Evolutionary conservation across 35 echinoderm and acorn worm genomes (phyloP), one percentile per base, ranked within the genome.

Genomic region (Eucidaris tribuloides): DNA sequence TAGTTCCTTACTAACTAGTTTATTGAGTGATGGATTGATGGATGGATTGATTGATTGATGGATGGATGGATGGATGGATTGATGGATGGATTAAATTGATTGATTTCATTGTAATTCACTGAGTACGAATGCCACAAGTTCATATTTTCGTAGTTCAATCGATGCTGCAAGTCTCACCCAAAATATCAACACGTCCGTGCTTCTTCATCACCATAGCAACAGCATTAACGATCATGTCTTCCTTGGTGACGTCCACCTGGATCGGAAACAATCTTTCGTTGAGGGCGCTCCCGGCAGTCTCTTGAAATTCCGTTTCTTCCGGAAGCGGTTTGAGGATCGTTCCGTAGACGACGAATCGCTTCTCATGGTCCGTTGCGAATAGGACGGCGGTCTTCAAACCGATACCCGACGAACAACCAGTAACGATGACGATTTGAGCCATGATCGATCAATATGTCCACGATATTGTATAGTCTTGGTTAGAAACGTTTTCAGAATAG

Each of bases 171-270:
- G 9, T 35, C 68, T 27, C 44, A 74, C 68, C 44, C 25, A 74
- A 24, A 17, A 74, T 44, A 23, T 74, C 68, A 20, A 74, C 44
- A 35, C 68, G 68, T 18, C 15, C 33, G 44, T 74, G 68, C 7
- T 74, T 20, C 68, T 74, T 74, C 68, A 74, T 74, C 33, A 74
- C 68, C 68, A 32, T 74, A 40, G 37, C 68, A 44, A 74, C 40
- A 17, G 68, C 68, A 32, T 74, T 40, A 44, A 74, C 68, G 20
- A 74, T 44, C 68, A 74, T 74, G 24, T 27, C 68, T 24, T 74
- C 68, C 41, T 74, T 74, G 37, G 68, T 74, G 36, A 74, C 19
- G 24, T 74, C 68, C 38, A 74, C 25, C 44, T 74, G 68, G 11
- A 74, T 27, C 2, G 68, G 68, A 74, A 74, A 74, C 14, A 74